A percentile compares a stretch with the other conserved stretches of the same genome.
phyloP scores from a whole-genome alignment of 1,140 invertebrate species.

The Myzus persicae region DNA sequence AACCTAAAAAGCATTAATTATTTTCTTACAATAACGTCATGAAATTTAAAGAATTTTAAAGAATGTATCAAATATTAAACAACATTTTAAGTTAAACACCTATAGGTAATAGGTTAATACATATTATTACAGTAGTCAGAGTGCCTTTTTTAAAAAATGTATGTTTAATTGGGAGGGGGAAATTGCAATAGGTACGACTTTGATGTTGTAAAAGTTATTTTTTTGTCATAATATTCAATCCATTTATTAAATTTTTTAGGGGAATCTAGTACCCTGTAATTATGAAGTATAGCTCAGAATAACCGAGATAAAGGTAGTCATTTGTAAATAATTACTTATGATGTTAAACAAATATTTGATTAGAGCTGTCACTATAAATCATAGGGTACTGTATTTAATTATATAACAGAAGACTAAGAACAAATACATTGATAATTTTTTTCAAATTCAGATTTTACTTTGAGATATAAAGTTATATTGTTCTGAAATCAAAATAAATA shows the following conservation, averaged over 20 bases:
- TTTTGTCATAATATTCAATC: not conserved
- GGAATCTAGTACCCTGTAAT: not conserved
- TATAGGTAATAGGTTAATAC: not conserved
- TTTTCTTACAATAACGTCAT: no score
- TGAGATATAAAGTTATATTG: not conserved
- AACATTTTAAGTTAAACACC: no score
- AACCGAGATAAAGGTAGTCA: not conserved
- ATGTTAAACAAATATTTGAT: not conserved
- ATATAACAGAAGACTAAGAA: not conserved
- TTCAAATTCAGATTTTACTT: not conserved
- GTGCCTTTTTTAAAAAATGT: no score
- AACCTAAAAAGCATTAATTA: not conserved
- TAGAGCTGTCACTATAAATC: not conserved
- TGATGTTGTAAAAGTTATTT: not conserved
- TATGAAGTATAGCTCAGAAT: not conserved
- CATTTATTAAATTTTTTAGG: not conserved
- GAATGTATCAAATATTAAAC: no score
- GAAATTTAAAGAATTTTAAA: no score
- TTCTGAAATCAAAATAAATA: not conserved
- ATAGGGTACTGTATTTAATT: not conserved
- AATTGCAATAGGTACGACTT: not conserved
- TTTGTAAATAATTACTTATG: conserved; percentile 4
- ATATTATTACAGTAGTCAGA: not conserved
- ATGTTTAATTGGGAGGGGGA: no score
- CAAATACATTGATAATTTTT: not conserved